phyloP scores from a whole-genome alignment of 2,113 vertebrate species.

The Vidua chalybeata region DNA sequence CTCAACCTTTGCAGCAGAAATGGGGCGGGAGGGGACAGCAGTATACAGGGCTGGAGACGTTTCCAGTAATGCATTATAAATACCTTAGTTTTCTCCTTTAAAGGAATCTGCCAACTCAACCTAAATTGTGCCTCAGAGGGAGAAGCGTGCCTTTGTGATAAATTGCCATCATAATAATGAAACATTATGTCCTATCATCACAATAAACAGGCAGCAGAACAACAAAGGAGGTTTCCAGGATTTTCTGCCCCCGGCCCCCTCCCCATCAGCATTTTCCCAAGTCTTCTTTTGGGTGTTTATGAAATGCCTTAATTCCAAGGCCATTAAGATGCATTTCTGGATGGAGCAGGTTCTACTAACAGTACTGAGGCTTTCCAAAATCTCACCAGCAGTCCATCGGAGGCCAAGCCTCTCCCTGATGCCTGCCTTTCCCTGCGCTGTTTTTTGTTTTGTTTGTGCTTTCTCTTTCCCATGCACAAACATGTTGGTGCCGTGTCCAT shows the following conservation, averaged over 20 bases:
- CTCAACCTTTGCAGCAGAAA: slow-evolving; percentile 42
- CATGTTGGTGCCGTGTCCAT: slow-evolving; percentile 63
- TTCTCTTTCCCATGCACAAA: slow-evolving; percentile 46
- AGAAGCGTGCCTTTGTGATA: slow-evolving; percentile 10
- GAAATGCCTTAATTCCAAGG: slow-evolving; percentile 35
- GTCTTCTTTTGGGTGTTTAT: not conserved
- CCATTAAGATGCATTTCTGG: not conserved
- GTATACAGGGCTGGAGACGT: not conserved
- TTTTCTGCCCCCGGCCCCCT: not conserved
- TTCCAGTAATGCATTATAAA: slow-evolving; percentile 27
- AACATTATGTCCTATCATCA: slow-evolving; percentile 1
- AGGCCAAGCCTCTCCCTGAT: not conserved
- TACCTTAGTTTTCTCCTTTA: slow-evolving; percentile 16
- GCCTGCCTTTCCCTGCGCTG: not conserved
- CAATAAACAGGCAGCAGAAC: slow-evolving; percentile 22
- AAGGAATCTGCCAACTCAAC: slow-evolving; percentile 51
- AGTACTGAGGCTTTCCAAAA: not conserved
- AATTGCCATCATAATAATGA: slow-evolving; percentile 4
- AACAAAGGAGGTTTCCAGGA: slow-evolving; percentile 47
- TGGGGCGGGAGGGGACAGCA: not conserved
- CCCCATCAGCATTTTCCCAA: not conserved
- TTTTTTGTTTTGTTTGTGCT: slow-evolving; percentile 42
- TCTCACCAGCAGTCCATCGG: not conserved
- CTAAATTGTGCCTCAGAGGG: slow-evolving; percentile 24
- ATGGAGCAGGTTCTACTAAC: not conserved